These are phyloP conservation scores for Drosophila meridiana DNA, from an alignment of 2,888 invertebrate genomes.

Conservation along the genomic window DNA sequence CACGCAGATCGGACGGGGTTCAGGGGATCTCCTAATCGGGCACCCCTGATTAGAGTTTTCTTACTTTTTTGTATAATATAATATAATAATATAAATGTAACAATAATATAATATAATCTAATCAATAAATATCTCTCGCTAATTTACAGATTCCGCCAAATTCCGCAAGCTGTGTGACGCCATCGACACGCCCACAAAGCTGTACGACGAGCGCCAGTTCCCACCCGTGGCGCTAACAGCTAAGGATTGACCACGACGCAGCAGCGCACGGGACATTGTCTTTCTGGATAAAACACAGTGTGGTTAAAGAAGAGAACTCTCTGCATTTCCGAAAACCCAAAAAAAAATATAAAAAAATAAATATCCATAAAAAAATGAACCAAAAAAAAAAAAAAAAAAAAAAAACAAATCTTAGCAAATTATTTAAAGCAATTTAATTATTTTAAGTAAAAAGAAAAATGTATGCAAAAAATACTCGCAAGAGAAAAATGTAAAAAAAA, in stretches of 20 bases:
- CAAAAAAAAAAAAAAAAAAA: constrained; percentile 44
- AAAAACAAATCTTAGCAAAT: constrained; percentile 32
- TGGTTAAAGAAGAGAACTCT: constrained; percentile 36
- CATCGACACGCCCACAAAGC: constrained; percentile 83
- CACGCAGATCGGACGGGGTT: too few species aligned
- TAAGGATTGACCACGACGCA: constrained; percentile 80
- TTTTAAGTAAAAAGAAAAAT: constrained; percentile 32
- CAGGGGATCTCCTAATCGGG: too few species aligned
- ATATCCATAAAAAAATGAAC: constrained; percentile 24
- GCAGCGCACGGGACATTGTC: constrained; percentile 42
- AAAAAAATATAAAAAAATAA: constrained; percentile 22
- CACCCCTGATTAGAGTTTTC: too few species aligned
- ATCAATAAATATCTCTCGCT: neutral
- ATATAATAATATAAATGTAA: too few species aligned
- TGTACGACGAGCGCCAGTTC: constrained; percentile 85
- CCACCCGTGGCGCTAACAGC: constrained; percentile 84
- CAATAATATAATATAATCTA: too few species aligned
- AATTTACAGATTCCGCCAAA: constrained; percentile 83
- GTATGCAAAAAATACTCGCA: constrained; percentile 58
- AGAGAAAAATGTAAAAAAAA: constrained; percentile 59
- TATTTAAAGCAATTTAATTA: constrained; percentile 48
- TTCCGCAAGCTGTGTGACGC: constrained; percentile 85
- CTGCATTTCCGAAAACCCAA: constrained; percentile 36
- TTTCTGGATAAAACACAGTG: constrained; percentile 50
- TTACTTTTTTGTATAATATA: too few species aligned